Evolutionary conservation across 2,888 invertebrate genomes (phyloP).

Genomic region (Zonitis immaculata): DNA sequence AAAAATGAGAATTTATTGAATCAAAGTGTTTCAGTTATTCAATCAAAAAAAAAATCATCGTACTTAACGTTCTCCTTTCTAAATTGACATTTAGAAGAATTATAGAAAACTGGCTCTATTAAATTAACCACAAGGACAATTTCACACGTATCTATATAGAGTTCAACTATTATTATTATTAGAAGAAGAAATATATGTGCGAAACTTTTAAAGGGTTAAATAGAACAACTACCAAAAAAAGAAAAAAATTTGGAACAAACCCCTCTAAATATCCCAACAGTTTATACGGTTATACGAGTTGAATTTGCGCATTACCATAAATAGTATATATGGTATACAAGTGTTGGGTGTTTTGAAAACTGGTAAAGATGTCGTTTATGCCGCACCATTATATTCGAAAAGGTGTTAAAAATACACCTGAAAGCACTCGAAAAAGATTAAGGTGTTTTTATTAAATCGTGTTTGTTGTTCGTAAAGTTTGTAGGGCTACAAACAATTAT

Average conservation of each 20-base stretch:
- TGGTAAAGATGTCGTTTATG: constrained; percentile 30
- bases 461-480: constrained; percentile 26
- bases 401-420: constrained; percentile 48
- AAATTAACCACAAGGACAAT: constrained; percentile 38
- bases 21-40: too few species aligned
- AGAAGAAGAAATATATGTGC: constrained; percentile 25
- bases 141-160: constrained; percentile 35
- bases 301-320: constrained; percentile 26
- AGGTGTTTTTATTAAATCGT: constrained; percentile 37
- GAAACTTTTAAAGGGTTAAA: constrained; percentile 24
- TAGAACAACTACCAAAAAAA: constrained; percentile 13
- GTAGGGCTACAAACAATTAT: background rate
- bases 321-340: too few species aligned
- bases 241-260: constrained; percentile 34
- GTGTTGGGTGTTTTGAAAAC: constrained; percentile 25
- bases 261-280: constrained; percentile 31
- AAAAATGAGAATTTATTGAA: too few species aligned
- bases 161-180: constrained; percentile 11
- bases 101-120: constrained; percentile 28
- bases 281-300: constrained; percentile 41
- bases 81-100: background rate
- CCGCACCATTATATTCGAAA: constrained; percentile 29
- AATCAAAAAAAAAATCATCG: too few species aligned
- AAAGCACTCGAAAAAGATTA: constrained; percentile 47
- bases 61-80: background rate